A percentile compares a stretch with the other conserved stretches of the same genome.
Evolutionary conservation across 2,888 invertebrate species (phyloP).

Genomic region (Folsomia candida): DNA sequence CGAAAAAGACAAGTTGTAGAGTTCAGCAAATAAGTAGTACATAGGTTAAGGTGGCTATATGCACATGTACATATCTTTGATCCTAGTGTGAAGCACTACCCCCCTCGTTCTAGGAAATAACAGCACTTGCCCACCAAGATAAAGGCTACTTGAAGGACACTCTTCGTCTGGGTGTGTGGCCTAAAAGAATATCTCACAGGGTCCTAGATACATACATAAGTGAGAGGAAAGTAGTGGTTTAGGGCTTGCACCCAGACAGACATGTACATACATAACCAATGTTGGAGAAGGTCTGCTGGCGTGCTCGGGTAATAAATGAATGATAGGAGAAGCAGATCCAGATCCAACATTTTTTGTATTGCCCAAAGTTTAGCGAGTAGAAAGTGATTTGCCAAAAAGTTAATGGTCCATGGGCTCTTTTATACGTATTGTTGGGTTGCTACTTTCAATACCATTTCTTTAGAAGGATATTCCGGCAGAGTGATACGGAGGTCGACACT

Average conservation of each 20-base stretch:
- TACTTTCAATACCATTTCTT: too few relatives aligned
- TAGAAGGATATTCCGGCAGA: too few relatives aligned
- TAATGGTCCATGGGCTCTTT: constrained; percentile 5
- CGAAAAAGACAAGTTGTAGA: neutral
- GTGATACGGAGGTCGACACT: too few relatives aligned
- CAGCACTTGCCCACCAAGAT: too few relatives aligned
- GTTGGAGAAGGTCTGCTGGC: neutral
- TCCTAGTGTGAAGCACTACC: too few relatives aligned
- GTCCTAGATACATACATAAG: too few relatives aligned
- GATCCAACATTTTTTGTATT: neutral
- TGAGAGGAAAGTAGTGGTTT: neutral
- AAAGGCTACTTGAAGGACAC: neutral
- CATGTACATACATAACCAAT: neutral
- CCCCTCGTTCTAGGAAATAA: too few relatives aligned
- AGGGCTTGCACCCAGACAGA: neutral
- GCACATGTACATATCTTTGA: too few relatives aligned
- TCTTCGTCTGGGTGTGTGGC: neutral
- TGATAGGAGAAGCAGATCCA: neutral
- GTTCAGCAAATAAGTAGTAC: too few relatives aligned
- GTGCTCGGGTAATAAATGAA: neutral
- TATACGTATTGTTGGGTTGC: too few relatives aligned
- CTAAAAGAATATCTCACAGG: neutral
- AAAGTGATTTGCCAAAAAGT: constrained; percentile 13
- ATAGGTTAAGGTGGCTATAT: too few relatives aligned
- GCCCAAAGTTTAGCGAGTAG: neutral